phyloP scores from a whole-genome alignment of 2,113 vertebrate species.

The Cyprinodon variegatus region DNA sequence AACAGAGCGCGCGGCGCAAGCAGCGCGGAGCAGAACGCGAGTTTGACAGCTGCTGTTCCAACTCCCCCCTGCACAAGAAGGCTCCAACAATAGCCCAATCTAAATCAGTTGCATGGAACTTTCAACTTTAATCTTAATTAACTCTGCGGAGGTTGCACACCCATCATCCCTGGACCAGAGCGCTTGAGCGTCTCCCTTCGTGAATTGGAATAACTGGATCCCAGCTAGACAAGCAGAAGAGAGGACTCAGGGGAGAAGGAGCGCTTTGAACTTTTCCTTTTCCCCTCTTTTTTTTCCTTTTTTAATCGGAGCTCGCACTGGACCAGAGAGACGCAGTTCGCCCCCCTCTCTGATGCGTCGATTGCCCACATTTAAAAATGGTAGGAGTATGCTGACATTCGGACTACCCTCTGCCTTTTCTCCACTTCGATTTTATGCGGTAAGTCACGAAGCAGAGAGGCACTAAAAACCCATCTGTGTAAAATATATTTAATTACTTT shows the following conservation, averaged over 20 bases:
- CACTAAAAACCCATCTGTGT: too few species aligned
- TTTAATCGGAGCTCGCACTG: not conserved
- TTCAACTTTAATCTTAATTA: constrained; percentile 40
- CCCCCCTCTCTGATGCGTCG: constrained; percentile 25
- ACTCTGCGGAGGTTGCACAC: not conserved
- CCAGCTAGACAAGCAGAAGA: constrained; percentile 5
- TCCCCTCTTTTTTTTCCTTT: not conserved
- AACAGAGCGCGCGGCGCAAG: constrained; percentile 51
- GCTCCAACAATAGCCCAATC: not conserved
- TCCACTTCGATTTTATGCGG: constrained; percentile 39
- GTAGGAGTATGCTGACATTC: constrained; percentile 39
- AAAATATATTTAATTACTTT: constrained; percentile 2
- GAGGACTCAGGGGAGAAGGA: constrained; percentile 6
- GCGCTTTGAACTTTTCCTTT: constrained; percentile 11
- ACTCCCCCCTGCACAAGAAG: constrained; percentile 6
- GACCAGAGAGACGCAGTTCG: constrained; percentile 19
- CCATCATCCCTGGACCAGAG: constrained; percentile 56
- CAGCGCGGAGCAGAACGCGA: constrained; percentile 40
- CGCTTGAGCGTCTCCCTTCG: not conserved
- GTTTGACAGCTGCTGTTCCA: not conserved
- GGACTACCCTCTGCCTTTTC: constrained; percentile 38
- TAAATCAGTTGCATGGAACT: not conserved
- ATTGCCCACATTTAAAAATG: constrained; percentile 37
- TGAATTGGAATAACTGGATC: constrained; percentile 39
- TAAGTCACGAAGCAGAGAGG: constrained; percentile 44